phyloP scores from a whole-genome alignment of 2,888 invertebrate genomes.

The Crocallis elinguaria region DNA sequence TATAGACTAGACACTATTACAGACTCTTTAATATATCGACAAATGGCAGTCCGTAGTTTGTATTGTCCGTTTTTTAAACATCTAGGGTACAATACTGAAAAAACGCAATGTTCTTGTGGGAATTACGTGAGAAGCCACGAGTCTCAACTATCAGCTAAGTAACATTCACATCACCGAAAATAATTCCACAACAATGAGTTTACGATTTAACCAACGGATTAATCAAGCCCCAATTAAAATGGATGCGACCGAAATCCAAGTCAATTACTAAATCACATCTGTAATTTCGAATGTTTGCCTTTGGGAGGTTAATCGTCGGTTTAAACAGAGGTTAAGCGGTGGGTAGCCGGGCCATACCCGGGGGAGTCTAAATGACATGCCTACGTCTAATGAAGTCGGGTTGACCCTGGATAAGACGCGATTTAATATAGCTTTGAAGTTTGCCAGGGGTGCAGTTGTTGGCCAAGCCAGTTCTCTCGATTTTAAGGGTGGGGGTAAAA shows the following conservation, averaged over 20 bases:
- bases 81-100: too few relatives aligned
- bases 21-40: too few relatives aligned
- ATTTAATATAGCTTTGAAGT: constrained; percentile 29
- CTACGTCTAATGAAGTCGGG: constrained; percentile 25
- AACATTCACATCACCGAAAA: not conserved
- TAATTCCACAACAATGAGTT: constrained; percentile 16
- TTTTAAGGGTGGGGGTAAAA: not conserved
- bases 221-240: constrained; percentile 30
- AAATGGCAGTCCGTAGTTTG: too few relatives aligned
- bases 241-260: constrained; percentile 37
- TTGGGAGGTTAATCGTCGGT: constrained; percentile 62
- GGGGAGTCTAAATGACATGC: constrained; percentile 26
- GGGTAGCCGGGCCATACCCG: constrained; percentile 44
- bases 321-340: constrained; percentile 66
- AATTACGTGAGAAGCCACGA: too few relatives aligned
- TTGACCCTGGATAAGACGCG: constrained; percentile 23
- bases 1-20: too few relatives aligned
- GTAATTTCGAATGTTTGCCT: constrained; percentile 60
- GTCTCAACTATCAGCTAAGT: too few relatives aligned
- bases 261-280: constrained; percentile 53
- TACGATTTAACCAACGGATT: constrained; percentile 23
- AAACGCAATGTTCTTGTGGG: too few relatives aligned
- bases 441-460: not conserved
- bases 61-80: too few relatives aligned
- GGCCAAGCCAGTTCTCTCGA: not conserved